Percentiles rank a stretch among this genome's conserved stretches.
phyloP scores from a whole-genome alignment of 2,888 invertebrate genomes.

The Pomacea canaliculata region DNA sequence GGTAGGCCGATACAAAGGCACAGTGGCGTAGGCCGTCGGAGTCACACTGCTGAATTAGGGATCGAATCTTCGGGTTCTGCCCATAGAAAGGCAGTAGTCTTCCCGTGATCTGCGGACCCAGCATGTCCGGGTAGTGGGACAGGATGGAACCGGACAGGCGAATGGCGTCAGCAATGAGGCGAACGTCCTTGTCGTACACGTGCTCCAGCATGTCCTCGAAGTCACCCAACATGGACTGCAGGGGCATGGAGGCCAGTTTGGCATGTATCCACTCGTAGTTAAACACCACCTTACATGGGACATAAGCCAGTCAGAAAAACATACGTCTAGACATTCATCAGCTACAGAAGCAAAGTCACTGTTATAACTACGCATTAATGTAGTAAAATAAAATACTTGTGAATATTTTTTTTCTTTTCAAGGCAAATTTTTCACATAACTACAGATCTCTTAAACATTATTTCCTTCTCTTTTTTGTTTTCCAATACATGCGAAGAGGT shows the following conservation, averaged over 20 bases:
- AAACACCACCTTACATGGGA: conserved; percentile 79
- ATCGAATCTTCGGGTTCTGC: conserved; percentile 83
- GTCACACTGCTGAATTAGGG: conserved; percentile 91
- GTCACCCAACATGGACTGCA: conserved; percentile 93
- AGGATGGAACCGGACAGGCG: conserved; percentile 94
- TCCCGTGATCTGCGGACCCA: conserved; percentile 93
- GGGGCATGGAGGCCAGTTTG: conserved; percentile 92
- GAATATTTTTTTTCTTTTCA: too few relatives aligned
- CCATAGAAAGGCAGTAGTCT: conserved; percentile 94
- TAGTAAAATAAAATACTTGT: too few relatives aligned
- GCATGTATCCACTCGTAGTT: conserved; percentile 98
- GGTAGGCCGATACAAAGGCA: conserved; percentile 91
- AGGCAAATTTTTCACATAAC: too few relatives aligned
- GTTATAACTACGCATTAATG: too few relatives aligned
- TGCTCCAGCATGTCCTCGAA: conserved; percentile 85
- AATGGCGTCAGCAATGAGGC: conserved; percentile 68
- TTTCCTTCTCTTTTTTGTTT: too few relatives aligned
- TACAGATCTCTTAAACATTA: too few relatives aligned
- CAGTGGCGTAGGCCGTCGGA: conserved; percentile 89
- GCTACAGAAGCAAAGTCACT: too few relatives aligned
- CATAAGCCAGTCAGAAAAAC: too few relatives aligned
- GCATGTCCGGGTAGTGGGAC: conserved; percentile 92
- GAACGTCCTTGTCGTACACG: conserved; percentile 66
- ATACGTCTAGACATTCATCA: too few relatives aligned
- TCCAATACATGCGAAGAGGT: too few relatives aligned